phyloP scores from a whole-genome alignment of 2,797 vertebrate species.

The Helarctos malayanus region DNA sequence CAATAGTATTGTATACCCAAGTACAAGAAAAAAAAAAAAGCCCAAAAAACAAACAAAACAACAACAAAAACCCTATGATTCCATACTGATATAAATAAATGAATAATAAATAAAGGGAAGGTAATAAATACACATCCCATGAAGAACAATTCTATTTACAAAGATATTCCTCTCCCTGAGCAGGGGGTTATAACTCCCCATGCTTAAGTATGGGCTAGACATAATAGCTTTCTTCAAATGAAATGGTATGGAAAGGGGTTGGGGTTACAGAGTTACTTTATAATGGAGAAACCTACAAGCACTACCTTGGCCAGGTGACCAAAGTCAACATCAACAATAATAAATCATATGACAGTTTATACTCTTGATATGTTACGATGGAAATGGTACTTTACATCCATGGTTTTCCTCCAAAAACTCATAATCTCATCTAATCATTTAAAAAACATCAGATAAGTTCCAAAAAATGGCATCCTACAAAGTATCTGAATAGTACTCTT shows the following conservation, averaged over 20 bases:
- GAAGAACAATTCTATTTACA: background rate
- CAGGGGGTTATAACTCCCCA: background rate
- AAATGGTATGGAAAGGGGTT: background rate
- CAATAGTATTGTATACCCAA: background rate
- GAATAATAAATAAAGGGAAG: background rate
- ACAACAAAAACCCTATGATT: background rate
- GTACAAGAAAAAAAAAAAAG: background rate
- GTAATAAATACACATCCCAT: background rate
- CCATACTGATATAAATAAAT: background rate
- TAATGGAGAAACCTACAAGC: background rate
- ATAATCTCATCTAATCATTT: background rate
- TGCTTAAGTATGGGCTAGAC: background rate
- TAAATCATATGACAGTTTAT: background rate
- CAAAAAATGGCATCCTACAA: background rate
- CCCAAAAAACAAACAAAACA: background rate
- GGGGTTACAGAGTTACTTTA: background rate
- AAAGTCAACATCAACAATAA: background rate
- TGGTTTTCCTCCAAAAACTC: background rate
- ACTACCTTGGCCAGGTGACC: background rate
- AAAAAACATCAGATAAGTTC: background rate
- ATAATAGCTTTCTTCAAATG: background rate
- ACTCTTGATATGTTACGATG: background rate
- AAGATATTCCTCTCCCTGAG: background rate
- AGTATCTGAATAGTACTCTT: background rate
- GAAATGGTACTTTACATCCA: background rate